Base-by-base conservation (phyloP, 2,888 invertebrate species). In the Leptura quadrifasciata region DNA sequence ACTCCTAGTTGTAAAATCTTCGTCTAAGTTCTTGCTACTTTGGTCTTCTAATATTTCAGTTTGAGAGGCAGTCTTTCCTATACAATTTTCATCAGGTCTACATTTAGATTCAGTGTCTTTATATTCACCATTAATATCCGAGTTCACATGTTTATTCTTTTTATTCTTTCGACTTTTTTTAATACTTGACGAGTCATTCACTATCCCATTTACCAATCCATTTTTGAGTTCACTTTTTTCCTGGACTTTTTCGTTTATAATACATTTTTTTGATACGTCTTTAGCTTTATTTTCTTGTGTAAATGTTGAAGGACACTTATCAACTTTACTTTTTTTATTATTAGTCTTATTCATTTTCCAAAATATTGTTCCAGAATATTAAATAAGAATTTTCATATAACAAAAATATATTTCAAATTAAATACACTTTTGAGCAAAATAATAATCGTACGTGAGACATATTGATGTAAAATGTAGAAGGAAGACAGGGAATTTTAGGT, bases 261-360 rank as follows among this genome's bases (percentile, higher is more conserved):
- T 80, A 73, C 79, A 81, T 61, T 79, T 81, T 68, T 78, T 80
- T 75, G 77, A 72, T 73, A 80, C 70, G 64, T 81, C 78, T 79
- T 74, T 80, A 71, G 76, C 71, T 39, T 78, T 77, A 70, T 72
- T 79, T 76, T 78, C 79, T 68, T 79, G 77, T 61, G 76, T 74
- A 71, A 77, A 68, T 78, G 81, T 80, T 78, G 83, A 81, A 81
- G 84, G 80, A 76, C 85, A 84, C 81, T 85, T 84, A 77, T 83
- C 82, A 77, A 80, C 78, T 75, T 82, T 80, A 79, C 78, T 82
- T 69, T 80, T 78, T 78, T 81, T 84, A 72, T 81, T 84, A 72
- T 75, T 75, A 74, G 79, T 80, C 67, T 84, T 81, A 81, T 82
- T 84, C 85, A 84, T 85, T 78, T 82, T 84, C 74, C 75, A 68